Conservation (phyloP, 2,888 invertebrate species). For the Diploptera punctata region DNA sequence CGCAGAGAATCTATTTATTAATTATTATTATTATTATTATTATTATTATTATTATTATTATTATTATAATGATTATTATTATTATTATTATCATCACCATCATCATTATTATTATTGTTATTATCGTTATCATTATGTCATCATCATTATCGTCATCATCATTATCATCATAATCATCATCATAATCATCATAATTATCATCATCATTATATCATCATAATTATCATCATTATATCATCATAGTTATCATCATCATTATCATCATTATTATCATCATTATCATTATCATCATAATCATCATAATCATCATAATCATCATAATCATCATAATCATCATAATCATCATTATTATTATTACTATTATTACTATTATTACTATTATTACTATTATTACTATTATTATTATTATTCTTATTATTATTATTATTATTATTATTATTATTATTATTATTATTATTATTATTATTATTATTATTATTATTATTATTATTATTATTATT, state of each 20-base stretch:
- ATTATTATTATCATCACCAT: neutral
- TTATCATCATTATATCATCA: neutral
- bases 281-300: neutral
- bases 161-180: too few species aligned
- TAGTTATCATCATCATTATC: neutral
- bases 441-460: neutral
- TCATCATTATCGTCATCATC: neutral
- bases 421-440: neutral
- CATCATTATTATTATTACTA: neutral
- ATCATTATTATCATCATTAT: neutral
- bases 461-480: neutral
- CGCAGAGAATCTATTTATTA: too few species aligned
- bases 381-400: neutral
- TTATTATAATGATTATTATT: too few species aligned
- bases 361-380: neutral
- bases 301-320: too few species aligned
- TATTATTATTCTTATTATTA: too few species aligned
- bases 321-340: too few species aligned
- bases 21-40: too few species aligned
- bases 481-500: neutral
- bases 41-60: too few species aligned
- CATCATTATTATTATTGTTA: neutral
- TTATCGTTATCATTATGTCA: neutral
- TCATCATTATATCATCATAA: neutral
- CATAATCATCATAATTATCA: too few species aligned